A percentile compares a stretch with the other conserved stretches of the same genome.
Evolutionary conservation across 2,888 invertebrate species (phyloP).

Genomic region (Spilarctia lutea): DNA sequence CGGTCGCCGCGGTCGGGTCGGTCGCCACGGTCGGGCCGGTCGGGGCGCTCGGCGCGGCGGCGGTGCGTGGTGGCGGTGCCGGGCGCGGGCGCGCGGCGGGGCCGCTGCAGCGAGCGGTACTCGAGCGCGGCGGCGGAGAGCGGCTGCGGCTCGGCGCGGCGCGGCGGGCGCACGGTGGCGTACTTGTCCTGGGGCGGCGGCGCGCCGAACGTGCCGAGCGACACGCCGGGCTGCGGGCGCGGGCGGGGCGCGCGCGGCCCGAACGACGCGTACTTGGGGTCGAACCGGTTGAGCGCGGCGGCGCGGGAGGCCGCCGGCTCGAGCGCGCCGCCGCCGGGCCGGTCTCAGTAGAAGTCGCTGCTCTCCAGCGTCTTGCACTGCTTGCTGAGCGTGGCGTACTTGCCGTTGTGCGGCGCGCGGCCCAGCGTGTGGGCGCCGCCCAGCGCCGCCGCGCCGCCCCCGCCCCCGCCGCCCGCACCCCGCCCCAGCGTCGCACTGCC

Average conservation of each 20-base stretch:
- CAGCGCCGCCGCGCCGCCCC: slow-evolving; percentile 75
- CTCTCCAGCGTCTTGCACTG: slow-evolving; percentile 98
- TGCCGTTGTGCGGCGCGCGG: slow-evolving; percentile 91
- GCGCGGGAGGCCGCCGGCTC: slow-evolving; percentile 74
- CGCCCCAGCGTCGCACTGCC: slow-evolving; percentile 64
- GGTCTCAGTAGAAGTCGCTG: slow-evolving; percentile 97
- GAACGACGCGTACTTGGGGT: slow-evolving; percentile 87
- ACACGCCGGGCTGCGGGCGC: slow-evolving; percentile 74
- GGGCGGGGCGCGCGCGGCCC: slow-evolving; percentile 82
- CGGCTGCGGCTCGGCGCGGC: slow-evolving; percentile 82
- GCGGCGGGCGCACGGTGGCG: slow-evolving; percentile 79
- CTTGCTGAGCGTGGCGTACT: slow-evolving; percentile 98
- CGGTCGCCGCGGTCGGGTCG: slow-evolving; percentile 55
- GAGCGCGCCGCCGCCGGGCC: slow-evolving; percentile 87
- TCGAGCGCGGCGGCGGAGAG: slow-evolving; percentile 85
- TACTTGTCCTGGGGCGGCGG: slow-evolving; percentile 72
- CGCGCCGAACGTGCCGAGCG: slow-evolving; percentile 69
- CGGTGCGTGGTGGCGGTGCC: slow-evolving; percentile 56
- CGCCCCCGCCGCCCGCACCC: slow-evolving; percentile 51
- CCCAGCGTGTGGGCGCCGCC: slow-evolving; percentile 89
- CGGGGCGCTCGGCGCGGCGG: slow-evolving; percentile 89
- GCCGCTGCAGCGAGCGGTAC: slow-evolving; percentile 87
- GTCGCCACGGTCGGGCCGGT: slow-evolving; percentile 90
- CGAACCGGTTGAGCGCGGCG: slow-evolving; percentile 86
- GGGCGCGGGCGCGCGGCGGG: slow-evolving; percentile 70